Conservation (phyloP, 2,797 vertebrate genomes). For the Aldrovandia affinis region DNA sequence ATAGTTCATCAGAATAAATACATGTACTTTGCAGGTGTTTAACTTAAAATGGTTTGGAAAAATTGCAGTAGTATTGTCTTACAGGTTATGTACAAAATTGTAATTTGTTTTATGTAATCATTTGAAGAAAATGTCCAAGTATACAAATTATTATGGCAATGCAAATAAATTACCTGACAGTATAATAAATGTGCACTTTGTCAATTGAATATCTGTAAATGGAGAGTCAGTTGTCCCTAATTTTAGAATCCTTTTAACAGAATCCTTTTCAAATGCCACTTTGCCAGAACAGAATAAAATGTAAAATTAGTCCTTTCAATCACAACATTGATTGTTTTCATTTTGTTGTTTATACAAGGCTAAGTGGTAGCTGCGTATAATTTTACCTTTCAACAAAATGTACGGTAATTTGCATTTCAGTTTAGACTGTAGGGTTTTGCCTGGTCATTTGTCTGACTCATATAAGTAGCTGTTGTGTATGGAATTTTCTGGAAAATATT, state of each 20-base stretch:
- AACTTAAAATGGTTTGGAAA: too few species aligned
- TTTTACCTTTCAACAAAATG: not conserved
- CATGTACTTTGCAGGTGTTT: not conserved
- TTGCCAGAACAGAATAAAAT: not conserved
- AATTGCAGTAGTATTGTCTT: too few species aligned
- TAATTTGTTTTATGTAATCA: too few species aligned
- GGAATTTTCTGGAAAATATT: not conserved
- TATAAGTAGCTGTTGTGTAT: not conserved
- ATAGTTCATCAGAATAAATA: not conserved
- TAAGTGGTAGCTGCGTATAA: not conserved
- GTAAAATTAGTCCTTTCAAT: not conserved
- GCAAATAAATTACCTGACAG: not conserved
- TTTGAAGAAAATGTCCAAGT: too few species aligned
- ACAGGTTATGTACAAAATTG: too few species aligned
- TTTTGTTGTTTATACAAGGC: not conserved
- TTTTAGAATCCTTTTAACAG: not conserved
- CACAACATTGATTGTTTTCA: not conserved
- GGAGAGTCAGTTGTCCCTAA: not conserved
- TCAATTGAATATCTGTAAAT: not conserved
- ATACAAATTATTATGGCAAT: not conserved
- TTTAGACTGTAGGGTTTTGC: not conserved
- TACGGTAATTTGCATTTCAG: not conserved
- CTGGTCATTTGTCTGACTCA: not conserved
- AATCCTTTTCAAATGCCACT: not conserved
- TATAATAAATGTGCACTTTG: not conserved